These are phyloP conservation scores for Oedothorax gibbosus DNA, from an alignment of 1,140 invertebrate species.

Conservation along the genomic window DNA sequence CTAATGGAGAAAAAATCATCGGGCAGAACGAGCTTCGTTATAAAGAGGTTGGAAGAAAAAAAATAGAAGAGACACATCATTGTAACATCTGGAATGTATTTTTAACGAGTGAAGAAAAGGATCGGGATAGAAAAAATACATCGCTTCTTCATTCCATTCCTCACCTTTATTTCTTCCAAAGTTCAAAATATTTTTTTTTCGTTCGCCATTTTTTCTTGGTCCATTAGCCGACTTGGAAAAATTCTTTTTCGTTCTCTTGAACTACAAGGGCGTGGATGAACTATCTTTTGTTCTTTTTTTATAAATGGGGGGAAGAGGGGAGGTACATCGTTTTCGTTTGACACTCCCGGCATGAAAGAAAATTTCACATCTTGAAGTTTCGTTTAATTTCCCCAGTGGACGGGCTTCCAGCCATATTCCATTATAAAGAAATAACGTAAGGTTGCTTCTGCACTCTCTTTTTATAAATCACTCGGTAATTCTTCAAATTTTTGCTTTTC, in stretches of 20 bases:
- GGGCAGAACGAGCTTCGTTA: constrained; percentile 10
- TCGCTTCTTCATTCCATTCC: constrained; percentile 10
- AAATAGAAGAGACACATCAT: constrained; percentile 42
- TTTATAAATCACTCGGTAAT: no score
- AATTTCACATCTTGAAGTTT: constrained; percentile 46
- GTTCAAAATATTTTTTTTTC: constrained; percentile 32
- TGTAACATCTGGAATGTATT: constrained; percentile 51
- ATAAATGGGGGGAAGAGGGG: not conserved
- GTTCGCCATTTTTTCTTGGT: constrained; percentile 32
- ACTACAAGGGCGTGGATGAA: not conserved
- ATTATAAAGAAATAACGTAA: no score
- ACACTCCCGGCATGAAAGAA: constrained; percentile 40
- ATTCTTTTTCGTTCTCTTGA: constrained; percentile 18
- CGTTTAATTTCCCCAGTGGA: constrained; percentile 54
- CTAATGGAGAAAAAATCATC: constrained; percentile 42
- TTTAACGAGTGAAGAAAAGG: constrained; percentile 47
- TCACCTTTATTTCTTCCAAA: constrained; percentile 48
- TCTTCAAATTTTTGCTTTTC: no score
- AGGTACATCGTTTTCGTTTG: constrained; percentile 2
- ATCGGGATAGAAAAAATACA: not conserved
- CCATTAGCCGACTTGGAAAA: constrained; percentile 41
- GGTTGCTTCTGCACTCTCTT: no score
- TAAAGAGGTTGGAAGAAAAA: constrained; percentile 22
- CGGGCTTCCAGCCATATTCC: not conserved
- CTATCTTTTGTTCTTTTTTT: not conserved